Evolutionary conservation across 2,113 vertebrate species (phyloP), one percentile per base, ranked within the genome.

Genomic region (Rhynchopsitta pachyrhyncha): DNA sequence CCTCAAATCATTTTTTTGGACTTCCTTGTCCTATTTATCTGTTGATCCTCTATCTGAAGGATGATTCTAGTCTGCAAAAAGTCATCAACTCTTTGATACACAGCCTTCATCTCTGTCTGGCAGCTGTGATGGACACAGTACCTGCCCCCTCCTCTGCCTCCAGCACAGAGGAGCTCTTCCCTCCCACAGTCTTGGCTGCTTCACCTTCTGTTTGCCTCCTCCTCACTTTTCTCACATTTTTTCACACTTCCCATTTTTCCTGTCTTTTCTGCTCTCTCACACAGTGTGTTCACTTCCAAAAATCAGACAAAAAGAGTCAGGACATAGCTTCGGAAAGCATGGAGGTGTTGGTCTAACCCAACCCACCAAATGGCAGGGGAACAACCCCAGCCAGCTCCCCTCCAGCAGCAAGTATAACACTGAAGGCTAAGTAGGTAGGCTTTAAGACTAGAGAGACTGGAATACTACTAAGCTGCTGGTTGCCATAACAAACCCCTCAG

Each of bases 341-440:
- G 27, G 33, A 64, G 67, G 25, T 24, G 18, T 5, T 31, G 47
- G 52, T 83, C 47, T 90, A 27, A 15, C 27, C 17, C 7, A 25
- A 50, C 11, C 13, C 1, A 0, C 22, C 62, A 37, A 70, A 55
- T 2, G 14, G 17, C 0, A 0, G 12, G 16, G 11, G 4, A 78
- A 13, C 39, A 66, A 55, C 20, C 20, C 6, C 41, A 37, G 33
- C 10, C 35, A 67, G 18, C 13, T 18, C 19, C 16, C 2, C 3
- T 39, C 35, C 49, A 69, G 33, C 35, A 76, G 12, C 11, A 7
- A 2, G 11, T 49, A 5, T 49, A 33, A 60, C 16, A 17, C 4
- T 12, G 11, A 63, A 33, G 28, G 35, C 16, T 50, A 28, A 23
- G 35, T 35, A 44, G 15, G 17, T 5, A 49, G 39, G 33, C 17